Conservation (phyloP, 2,888 invertebrate genomes). For the Malthinus flaveolus region DNA sequence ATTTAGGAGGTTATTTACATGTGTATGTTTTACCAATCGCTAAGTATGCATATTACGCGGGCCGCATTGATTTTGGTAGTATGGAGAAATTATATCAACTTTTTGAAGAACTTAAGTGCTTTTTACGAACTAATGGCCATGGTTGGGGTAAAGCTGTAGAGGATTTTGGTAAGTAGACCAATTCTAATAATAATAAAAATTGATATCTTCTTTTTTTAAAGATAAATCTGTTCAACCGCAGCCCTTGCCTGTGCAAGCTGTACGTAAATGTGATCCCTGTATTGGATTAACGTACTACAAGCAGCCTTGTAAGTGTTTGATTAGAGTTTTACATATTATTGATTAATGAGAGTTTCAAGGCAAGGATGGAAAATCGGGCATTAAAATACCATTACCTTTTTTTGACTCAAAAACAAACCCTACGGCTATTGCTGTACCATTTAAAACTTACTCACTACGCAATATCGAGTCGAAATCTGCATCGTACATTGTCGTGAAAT, state of each 20-base stretch:
- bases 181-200: neutral
- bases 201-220: conserved; percentile 6
- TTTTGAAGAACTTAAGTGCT: conserved; percentile 61
- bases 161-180: neutral
- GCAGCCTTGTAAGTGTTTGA: conserved; percentile 5
- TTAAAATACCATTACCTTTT: conserved; percentile 60
- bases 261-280: conserved; percentile 31
- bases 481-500: conserved; percentile 56
- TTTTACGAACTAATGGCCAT: conserved; percentile 61
- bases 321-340: neutral
- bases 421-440: conserved; percentile 64
- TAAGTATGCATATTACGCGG: conserved; percentile 65
- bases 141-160: conserved; percentile 57
- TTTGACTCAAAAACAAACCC: conserved; percentile 61
- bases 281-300: conserved; percentile 34
- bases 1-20: conserved; percentile 64
- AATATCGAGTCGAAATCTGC: conserved; percentile 54
- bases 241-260: conserved; percentile 5
- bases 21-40: conserved; percentile 63
- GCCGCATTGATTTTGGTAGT: conserved; percentile 60
- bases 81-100: conserved; percentile 60
- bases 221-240: conserved; percentile 4
- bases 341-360: neutral
- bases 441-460: conserved; percentile 58
- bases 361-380: conserved; percentile 6